Base-by-base conservation (phyloP, 1,140 invertebrate genomes). In the Hirudo medicinalis region DNA sequence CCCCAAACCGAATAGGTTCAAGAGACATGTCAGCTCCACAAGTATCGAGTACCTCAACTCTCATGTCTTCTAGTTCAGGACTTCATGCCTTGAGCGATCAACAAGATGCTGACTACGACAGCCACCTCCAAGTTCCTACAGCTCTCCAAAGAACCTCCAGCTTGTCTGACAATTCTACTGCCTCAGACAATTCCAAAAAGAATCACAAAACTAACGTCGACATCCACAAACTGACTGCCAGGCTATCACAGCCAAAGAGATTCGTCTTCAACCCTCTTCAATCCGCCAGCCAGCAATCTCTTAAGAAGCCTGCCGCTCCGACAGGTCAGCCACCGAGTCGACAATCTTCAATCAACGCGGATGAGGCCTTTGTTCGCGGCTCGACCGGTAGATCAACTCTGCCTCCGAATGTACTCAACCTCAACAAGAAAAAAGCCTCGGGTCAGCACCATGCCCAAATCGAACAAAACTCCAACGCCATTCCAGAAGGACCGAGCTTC, bases 341-440 rank as follows among this genome's bases (percentile, higher is more conserved):
- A 68, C 20, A n/a, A 29, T n/a, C 53, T 70, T 53, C 69, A 19
- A 0, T 70, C 32, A 43, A 40, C 36, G 4, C 69, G n/a, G 20
- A 6, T n/a, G 55, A 67, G 22, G 11, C 63, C 3, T 74, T 74
- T 53, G 66, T 74, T 32, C 70, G 73, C 20, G 70, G 63, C 5
- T 55, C 60, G 3, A 32, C 13, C 11, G 57, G 36, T 11, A 27
- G 73, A n/a, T 32, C 69, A 17, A 74, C 73, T 17, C 60, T 74
- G 70, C 73, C 73, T 15, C 60, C 73, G 5, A 60, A 69, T 20
- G 67, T 74, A 22, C 40, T 74, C 15, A 55, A 36, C 43, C 20
- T 63, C 19, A 66, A 74, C 32, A 74, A 74, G 67, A 66, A 55
- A 9, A 55, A n/a, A 32, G 72, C 72, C 11, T 68, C 72, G 13